A percentile compares a stretch with the other conserved stretches of the same genome.
These are phyloP conservation scores for Andrena flavipes DNA, from an alignment of 2,888 invertebrate genomes.

Conservation along the genomic window DNA sequence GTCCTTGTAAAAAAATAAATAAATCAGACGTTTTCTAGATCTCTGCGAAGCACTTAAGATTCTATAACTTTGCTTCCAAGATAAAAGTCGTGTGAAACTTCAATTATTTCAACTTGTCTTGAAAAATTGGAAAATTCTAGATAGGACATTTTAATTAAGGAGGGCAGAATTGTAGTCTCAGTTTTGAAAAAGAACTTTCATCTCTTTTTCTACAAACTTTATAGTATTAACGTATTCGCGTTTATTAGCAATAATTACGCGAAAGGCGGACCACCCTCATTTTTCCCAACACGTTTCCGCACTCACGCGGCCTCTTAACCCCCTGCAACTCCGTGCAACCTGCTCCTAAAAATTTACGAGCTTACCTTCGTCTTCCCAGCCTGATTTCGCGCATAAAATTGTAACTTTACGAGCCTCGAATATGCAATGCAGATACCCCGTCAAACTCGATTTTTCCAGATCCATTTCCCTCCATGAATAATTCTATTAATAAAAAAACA, in stretches of 20 bases:
- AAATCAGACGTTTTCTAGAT: no score
- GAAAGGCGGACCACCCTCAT: slow-evolving; percentile 29
- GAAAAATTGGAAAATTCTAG: no score
- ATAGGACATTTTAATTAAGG: no score
- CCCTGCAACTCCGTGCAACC: slow-evolving; percentile 22
- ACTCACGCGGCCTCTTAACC: slow-evolving; percentile 48
- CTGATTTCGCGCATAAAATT: slow-evolving; percentile 16
- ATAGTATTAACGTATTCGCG: slow-evolving; percentile 32
- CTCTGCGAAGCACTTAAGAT: no score
- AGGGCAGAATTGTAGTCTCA: no score
- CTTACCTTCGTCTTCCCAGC: not conserved
- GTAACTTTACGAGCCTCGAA: not conserved
- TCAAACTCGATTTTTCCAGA: not conserved
- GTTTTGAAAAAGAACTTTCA: no score
- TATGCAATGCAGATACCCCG: not conserved
- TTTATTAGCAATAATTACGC: slow-evolving; percentile 53
- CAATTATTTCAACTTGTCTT: no score
- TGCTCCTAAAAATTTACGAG: slow-evolving; percentile 34
- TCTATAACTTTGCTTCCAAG: no score
- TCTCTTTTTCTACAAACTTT: slow-evolving; percentile 23
- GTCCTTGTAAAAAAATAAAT: no score
- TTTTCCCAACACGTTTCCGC: slow-evolving; percentile 52
- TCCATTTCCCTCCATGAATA: not conserved
- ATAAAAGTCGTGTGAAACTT: no score
- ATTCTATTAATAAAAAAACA: not conserved